Percentiles rank a stretch among this genome's conserved stretches.
These are phyloP conservation scores for Lepus oiostolus DNA, from an alignment of 2,797 vertebrate species.

Conservation along the genomic window DNA sequence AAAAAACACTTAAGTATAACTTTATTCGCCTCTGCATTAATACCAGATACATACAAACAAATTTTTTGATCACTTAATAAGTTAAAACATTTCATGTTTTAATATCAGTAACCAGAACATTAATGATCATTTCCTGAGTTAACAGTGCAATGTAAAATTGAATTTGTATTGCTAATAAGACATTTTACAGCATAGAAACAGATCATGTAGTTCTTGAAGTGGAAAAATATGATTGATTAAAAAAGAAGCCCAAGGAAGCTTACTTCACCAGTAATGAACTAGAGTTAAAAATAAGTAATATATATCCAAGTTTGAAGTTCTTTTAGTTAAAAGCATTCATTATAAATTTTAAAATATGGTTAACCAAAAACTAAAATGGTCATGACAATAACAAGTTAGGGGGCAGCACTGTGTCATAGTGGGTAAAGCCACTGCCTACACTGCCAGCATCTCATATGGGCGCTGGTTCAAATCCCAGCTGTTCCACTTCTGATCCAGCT, in stretches of 20 bases:
- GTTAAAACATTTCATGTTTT: constrained; percentile 77
- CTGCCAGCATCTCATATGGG: no score
- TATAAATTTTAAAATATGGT: not conserved
- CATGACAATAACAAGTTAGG: not conserved
- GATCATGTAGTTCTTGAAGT: not conserved
- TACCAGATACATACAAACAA: constrained; percentile 78
- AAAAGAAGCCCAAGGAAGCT: not conserved
- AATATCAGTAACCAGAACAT: constrained; percentile 80
- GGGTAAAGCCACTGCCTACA: no score
- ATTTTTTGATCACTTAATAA: constrained; percentile 77
- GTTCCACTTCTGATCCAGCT: no score
- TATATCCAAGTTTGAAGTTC: not conserved
- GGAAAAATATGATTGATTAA: not conserved
- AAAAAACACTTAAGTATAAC: constrained; percentile 65
- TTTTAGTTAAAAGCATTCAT: not conserved
- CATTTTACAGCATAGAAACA: constrained; percentile 85
- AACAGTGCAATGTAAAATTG: constrained; percentile 86
- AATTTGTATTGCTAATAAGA: constrained; percentile 87
- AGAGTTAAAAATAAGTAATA: not conserved
- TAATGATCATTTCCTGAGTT: constrained; percentile 88
- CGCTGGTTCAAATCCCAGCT: no score
- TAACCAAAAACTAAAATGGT: not conserved
- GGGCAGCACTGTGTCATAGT: no score
- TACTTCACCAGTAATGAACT: not conserved
- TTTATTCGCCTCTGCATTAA: constrained; percentile 78